These are phyloP conservation scores for Gymnoscopelus microlampas DNA, from an alignment of 2,797 vertebrate species.

Conservation along the genomic window DNA sequence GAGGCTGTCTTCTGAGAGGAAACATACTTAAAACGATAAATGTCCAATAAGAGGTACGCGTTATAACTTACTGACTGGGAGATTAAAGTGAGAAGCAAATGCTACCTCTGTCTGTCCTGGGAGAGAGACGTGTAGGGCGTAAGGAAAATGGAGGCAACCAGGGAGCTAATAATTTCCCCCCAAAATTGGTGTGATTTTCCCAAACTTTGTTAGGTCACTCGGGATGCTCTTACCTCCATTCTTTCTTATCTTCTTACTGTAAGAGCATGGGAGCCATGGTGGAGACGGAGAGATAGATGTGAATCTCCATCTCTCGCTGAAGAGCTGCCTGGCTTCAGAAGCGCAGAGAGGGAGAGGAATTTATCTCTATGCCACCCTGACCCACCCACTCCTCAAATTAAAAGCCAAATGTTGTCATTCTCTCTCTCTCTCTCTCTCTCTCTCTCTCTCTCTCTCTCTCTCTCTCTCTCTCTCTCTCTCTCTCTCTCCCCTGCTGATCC, in stretches of 20 bases:
- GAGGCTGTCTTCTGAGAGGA: conserved; percentile 6
- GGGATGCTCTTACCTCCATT: conserved; percentile 37
- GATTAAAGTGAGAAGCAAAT: conserved; percentile 28
- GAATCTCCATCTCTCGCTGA: conserved; percentile 20
- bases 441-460: neutral
- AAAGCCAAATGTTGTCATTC: conserved; percentile 34
- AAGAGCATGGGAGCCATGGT: conserved; percentile 43
- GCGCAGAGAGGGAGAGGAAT: conserved; percentile 25
- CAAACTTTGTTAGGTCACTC: conserved; percentile 23
- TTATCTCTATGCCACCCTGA: conserved; percentile 25
- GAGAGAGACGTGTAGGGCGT: conserved; percentile 5
- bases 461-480: too few species aligned
- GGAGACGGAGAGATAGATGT: conserved; percentile 30
- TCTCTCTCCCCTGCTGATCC: too few species aligned
- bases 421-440: conserved; percentile 4
- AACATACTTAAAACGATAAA: conserved; percentile 31
- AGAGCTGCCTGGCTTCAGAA: conserved; percentile 45
- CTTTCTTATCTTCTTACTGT: conserved; percentile 39
- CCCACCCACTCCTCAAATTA: conserved; percentile 47
- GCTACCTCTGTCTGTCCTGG: conserved; percentile 1
- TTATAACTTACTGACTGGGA: conserved; percentile 49
- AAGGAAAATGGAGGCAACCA: conserved; percentile 28
- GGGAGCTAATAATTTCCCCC: conserved; percentile 34
- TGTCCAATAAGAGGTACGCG: conserved; percentile 4
- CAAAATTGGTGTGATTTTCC: conserved; percentile 30